phyloP scores from a whole-genome alignment of 2,113 vertebrate genomes.

The Xyrauchen texanus region DNA sequence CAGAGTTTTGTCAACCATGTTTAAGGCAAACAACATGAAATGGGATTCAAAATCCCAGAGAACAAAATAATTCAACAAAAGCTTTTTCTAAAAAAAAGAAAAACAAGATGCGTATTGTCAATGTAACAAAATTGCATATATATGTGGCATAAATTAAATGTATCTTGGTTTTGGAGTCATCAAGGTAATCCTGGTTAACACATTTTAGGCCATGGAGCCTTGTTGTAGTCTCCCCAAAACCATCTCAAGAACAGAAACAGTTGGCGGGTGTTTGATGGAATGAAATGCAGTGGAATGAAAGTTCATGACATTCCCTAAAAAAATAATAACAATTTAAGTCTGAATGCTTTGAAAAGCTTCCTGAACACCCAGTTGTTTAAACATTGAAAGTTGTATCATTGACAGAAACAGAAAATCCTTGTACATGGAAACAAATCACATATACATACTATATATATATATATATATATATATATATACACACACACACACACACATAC shows the following conservation, averaged over 20 bases:
- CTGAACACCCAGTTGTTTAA: not conserved
- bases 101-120: not conserved
- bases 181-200: not conserved
- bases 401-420: not conserved
- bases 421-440: not conserved
- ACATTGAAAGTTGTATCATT: not conserved
- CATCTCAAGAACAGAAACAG: not conserved
- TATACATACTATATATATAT: too few relatives aligned
- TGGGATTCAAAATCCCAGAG: not conserved
- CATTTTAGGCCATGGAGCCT: too few relatives aligned
- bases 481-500: too few relatives aligned
- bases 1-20: not conserved
- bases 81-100: not conserved
- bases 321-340: not conserved
- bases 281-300: not conserved
- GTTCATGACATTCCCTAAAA: not conserved
- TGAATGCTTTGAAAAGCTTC: not conserved
- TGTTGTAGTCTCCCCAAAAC: not conserved
- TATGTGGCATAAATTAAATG: slow-evolving; percentile 29
- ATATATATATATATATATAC: too few relatives aligned
- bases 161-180: not conserved
- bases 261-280: not conserved
- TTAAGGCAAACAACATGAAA: slow-evolving; percentile 8
- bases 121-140: not conserved
- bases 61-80: not conserved